phyloP scores from a whole-genome alignment of 2,113 vertebrate genomes.

The Columbina picui region DNA sequence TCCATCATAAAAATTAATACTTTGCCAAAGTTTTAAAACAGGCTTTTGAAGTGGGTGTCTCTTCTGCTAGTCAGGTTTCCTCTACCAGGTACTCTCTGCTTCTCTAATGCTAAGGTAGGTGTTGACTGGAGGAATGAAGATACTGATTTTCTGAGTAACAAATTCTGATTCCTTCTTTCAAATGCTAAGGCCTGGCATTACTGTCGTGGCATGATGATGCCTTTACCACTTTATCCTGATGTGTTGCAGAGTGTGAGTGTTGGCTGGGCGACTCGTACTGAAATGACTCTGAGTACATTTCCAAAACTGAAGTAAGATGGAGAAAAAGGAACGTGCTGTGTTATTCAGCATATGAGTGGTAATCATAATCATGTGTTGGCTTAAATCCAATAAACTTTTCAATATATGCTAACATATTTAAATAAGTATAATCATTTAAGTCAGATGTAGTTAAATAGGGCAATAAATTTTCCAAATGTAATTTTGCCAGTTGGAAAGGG shows the following conservation, averaged over 20 bases:
- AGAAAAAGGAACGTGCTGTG: not conserved
- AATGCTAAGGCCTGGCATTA: not conserved
- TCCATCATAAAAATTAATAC: accelerated
- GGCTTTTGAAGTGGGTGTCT: not conserved
- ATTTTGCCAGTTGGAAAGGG: not conserved
- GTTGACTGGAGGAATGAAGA: not conserved
- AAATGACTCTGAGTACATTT: not conserved
- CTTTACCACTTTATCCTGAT: not conserved
- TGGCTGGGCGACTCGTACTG: not conserved
- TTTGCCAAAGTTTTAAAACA: not conserved
- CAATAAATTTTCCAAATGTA: not conserved
- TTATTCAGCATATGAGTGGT: not conserved
- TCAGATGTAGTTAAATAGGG: not conserved
- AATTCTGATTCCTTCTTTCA: not conserved
- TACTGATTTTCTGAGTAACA: not conserved
- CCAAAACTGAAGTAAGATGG: not conserved
- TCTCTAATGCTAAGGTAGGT: not conserved
- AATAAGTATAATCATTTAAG: not conserved
- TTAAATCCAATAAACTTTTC: not conserved
- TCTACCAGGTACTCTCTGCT: not conserved
- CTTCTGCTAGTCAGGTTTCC: not conserved
- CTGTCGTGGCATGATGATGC: not conserved
- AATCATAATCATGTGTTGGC: not conserved
- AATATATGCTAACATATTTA: not conserved
- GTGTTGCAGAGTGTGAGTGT: not conserved